phyloP scores from a whole-genome alignment of 2,113 vertebrate species.

The Coracopsis vasa region DNA sequence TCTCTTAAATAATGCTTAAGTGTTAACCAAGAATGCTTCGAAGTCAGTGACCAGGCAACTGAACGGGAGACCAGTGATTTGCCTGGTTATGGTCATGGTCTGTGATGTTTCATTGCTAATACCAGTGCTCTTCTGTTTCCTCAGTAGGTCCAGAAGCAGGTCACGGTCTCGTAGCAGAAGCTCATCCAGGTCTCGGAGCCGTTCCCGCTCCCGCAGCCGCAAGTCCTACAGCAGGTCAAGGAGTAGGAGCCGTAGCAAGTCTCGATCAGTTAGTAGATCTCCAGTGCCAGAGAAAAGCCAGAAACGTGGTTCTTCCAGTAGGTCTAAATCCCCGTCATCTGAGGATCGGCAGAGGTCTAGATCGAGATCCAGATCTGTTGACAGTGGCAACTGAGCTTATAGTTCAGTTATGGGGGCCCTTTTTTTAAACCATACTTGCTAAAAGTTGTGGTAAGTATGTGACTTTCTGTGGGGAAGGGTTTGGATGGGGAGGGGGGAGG shows the following conservation, averaged over 20 bases:
- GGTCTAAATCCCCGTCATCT: slow-evolving; percentile 80
- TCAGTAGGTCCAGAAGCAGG: slow-evolving; percentile 87
- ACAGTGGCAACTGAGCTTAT: slow-evolving; percentile 84
- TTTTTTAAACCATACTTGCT: slow-evolving; percentile 81
- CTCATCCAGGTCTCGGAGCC: slow-evolving; percentile 86
- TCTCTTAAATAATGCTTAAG: neutral
- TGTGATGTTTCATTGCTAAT: fast-evolving
- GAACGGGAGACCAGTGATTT: fast-evolving
- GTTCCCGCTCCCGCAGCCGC: slow-evolving; percentile 84
- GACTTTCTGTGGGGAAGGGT: slow-evolving; percentile 69
- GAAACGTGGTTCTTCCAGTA: slow-evolving; percentile 81
- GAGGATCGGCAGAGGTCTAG: slow-evolving; percentile 83
- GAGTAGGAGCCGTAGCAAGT: slow-evolving; percentile 83
- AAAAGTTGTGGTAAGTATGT: slow-evolving; percentile 81
- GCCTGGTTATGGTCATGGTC: fast-evolving
- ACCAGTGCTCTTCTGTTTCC: fast-evolving
- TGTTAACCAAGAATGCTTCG: fast-evolving
- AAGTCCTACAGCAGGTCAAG: slow-evolving; percentile 86
- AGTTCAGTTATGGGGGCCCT: slow-evolving; percentile 17
- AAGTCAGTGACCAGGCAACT: fast-evolving
- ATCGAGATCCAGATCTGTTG: slow-evolving; percentile 84
- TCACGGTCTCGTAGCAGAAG: slow-evolving; percentile 90
- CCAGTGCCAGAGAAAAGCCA: slow-evolving; percentile 83
- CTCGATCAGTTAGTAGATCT: slow-evolving; percentile 82
- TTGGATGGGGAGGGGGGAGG: slow-evolving; percentile 40